Conservation (phyloP, 1,140 invertebrate genomes). For the Drosophila varians region DNA sequence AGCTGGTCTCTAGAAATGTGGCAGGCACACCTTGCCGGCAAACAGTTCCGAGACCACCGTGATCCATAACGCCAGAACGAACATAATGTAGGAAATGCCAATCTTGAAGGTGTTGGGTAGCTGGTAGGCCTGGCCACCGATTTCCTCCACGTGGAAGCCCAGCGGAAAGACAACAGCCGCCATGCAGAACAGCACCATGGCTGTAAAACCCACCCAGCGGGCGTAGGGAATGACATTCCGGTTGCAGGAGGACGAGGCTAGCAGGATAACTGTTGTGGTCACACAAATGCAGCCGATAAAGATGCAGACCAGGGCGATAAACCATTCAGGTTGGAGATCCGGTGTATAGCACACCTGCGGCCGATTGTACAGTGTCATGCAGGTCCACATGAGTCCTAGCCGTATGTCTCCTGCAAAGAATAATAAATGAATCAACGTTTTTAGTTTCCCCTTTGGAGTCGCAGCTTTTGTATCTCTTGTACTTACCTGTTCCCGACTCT, state of each 20-base stretch:
- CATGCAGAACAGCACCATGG: conserved; percentile 97
- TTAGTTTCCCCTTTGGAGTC: conserved; percentile 2
- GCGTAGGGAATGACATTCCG: conserved; percentile 95
- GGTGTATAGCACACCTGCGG: conserved; percentile 94
- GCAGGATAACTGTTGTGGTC: conserved; percentile 94
- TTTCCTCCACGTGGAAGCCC: conserved; percentile 97
- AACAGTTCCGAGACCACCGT: conserved; percentile 98
- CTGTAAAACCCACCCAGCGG: conserved; percentile 97
- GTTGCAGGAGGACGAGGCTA: conserved; percentile 95
- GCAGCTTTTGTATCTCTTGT: background rate
- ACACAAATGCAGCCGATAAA: conserved; percentile 96
- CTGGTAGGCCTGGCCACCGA: conserved; percentile 97
- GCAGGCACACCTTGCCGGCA: conserved; percentile 98
- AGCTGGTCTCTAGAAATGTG: conserved; percentile 90
- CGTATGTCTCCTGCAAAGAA: conserved; percentile 86
- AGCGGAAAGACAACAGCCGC: conserved; percentile 98
- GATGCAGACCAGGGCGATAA: conserved; percentile 94
- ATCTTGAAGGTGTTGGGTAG: conserved; percentile 97
- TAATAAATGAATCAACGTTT: conserved; percentile 59
- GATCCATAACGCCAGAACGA: conserved; percentile 97
- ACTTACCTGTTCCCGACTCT: conserved; percentile 89
- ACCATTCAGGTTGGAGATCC: conserved; percentile 94
- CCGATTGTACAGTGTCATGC: conserved; percentile 95
- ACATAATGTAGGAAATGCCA: conserved; percentile 97
- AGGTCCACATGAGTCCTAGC: conserved; percentile 96